Conservation (phyloP, 2,888 invertebrate genomes). For the Limnephilus lunatus region DNA sequence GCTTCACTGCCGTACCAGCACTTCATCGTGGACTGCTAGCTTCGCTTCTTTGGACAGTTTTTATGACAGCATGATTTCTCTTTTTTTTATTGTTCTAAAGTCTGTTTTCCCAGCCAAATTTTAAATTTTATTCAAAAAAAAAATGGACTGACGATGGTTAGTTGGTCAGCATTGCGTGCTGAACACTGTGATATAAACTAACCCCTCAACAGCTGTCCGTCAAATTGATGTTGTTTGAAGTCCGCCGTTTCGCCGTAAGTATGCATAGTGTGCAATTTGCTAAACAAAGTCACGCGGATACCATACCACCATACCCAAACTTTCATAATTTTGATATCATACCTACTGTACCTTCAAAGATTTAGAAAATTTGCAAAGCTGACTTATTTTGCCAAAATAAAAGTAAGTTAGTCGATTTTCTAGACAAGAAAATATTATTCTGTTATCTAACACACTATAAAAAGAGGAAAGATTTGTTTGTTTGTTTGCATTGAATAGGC, state of each 20-base stretch:
- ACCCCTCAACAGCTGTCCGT: neutral
- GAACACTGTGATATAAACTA: neutral
- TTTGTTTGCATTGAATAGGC: no score
- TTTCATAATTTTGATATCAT: neutral
- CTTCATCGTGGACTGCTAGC: no score
- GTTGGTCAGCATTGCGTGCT: neutral
- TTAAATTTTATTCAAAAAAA: neutral
- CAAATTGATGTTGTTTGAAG: neutral
- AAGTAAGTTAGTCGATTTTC: neutral
- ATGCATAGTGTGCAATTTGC: neutral
- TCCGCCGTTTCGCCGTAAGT: neutral
- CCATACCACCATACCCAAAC: neutral
- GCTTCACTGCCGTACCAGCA: no score
- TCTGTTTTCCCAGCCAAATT: neutral
- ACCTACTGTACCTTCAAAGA: neutral
- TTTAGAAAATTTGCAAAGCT: neutral
- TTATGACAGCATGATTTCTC: no score
- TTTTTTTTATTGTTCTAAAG: neutral
- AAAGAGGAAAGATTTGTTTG: no score
- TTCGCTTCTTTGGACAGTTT: no score
- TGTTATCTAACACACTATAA: no score
- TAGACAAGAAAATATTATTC: neutral
- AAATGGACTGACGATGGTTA: neutral
- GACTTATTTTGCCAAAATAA: neutral
- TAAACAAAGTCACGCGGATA: neutral